Evolutionary conservation across 2,797 vertebrate species (phyloP).

Genomic region (Enteromius mattozi): DNA sequence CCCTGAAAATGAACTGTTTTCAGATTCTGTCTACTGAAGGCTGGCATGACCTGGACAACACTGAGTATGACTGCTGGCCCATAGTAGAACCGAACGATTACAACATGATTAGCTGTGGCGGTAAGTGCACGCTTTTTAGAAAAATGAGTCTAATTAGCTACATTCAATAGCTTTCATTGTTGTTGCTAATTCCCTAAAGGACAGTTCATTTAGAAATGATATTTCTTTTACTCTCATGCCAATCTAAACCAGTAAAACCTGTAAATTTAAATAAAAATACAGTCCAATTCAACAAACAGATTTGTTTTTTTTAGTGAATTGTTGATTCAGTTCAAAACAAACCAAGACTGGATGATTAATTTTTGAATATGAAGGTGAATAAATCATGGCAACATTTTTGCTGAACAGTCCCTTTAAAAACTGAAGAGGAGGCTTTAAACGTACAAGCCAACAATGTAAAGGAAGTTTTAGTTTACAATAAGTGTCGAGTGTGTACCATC

Average conservation of each 20-base stretch:
- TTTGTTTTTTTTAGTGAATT: background rate
- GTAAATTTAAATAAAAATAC: background rate
- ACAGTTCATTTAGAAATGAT: background rate
- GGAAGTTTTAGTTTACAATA: background rate
- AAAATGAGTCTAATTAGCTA: background rate
- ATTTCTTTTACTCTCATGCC: background rate
- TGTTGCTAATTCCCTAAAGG: background rate
- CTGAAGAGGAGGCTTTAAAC: background rate
- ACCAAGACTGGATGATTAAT: background rate
- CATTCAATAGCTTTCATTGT: background rate
- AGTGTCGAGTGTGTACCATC: background rate
- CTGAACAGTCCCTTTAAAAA: background rate
- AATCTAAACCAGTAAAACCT: background rate
- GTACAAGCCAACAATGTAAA: background rate
- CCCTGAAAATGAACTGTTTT: background rate
- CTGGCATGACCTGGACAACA: constrained; percentile 81
- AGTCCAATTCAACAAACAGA: background rate
- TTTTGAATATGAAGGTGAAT: background rate
- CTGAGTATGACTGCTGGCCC: constrained; percentile 81
- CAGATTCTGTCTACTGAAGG: constrained; percentile 67
- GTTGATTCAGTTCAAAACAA: background rate
- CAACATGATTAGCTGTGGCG: constrained; percentile 80
- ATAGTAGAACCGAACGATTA: constrained; percentile 75
- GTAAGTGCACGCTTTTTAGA: constrained; percentile 55
- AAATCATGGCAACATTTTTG: background rate